Evolutionary conservation across 2,797 vertebrate genomes (phyloP), one percentile per base, ranked within the genome.

Genomic region (Meriones psammophilus): DNA sequence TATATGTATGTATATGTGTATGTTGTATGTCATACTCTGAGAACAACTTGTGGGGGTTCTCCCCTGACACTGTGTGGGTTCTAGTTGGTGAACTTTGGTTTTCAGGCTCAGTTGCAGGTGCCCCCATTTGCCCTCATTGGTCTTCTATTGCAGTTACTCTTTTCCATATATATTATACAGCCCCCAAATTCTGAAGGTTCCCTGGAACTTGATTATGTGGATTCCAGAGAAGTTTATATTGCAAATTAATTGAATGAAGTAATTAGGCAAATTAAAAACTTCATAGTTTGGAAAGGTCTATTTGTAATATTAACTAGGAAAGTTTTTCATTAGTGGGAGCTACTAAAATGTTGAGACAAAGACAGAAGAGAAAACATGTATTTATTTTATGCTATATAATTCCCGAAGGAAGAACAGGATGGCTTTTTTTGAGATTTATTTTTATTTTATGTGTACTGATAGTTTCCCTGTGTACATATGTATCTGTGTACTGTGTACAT

Each of bases 141-240:
- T 18, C 36, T 96, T 46, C 46, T 69, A 33, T 84, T 96, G 73
- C 12, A 77, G 4, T 30, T 9, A 1, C 71, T 96, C 74, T 95
- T 97, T 30, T n/a, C 69, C 60, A 39, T 58, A 0, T 96, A 56
- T 92, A 88, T 64, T 22, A 10, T 46, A 78, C 13, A 94, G 33
- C 39, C 2, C 60, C 89, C 83, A 56, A 89, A 73, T 94, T 94
- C 96, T 85, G 3, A 8, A 79, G 81, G 3, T 96, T 92, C 22
- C 8, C 22, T 95, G 8, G 4, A 94, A 91, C 42, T 46, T 92
- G 64, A 50, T 96, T 91, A 64, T 50, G 95, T 95, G 83, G 76
- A 84, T 95, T 56, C 68, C 74, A 93, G 22, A 90, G 36, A 64
- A 96, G 46, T 97, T 97, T 97, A 50, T 79, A 1, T 90, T 96